phyloP scores from a whole-genome alignment of 1,140 invertebrate genomes.

The Megalopta genalis region DNA sequence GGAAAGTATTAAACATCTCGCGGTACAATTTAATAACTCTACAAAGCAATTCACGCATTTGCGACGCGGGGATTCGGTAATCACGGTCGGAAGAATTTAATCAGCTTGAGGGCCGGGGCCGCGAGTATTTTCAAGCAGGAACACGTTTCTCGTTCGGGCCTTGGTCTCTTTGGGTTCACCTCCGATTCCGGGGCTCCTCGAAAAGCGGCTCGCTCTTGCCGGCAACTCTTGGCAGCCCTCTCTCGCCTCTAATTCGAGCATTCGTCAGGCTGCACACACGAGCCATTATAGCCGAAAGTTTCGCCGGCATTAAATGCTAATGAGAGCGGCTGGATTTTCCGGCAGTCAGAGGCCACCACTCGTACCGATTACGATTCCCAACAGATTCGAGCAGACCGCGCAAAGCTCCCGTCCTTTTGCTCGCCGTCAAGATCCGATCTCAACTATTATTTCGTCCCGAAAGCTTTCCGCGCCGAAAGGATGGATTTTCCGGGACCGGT shows the following conservation, averaged over 20 bases:
- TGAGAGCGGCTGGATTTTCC: slow-evolving; percentile 70
- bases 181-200: slow-evolving; percentile 43
- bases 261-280: slow-evolving; percentile 67
- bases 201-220: slow-evolving; percentile 43
- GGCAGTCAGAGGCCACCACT: slow-evolving; percentile 62
- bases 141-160: slow-evolving; percentile 40
- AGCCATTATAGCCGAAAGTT: slow-evolving; percentile 66
- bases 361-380: slow-evolving; percentile 69
- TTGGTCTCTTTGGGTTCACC: slow-evolving; percentile 36
- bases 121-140: slow-evolving; percentile 54
- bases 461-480: slow-evolving; percentile 38
- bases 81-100: slow-evolving; percentile 64
- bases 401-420: slow-evolving; percentile 27
- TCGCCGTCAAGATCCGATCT: slow-evolving; percentile 44
- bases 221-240: slow-evolving; percentile 45
- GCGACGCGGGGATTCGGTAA: slow-evolving; percentile 37
- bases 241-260: slow-evolving; percentile 65
- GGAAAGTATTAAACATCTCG: too few relatives aligned
- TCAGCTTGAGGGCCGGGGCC: slow-evolving; percentile 49
- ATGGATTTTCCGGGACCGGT: slow-evolving; percentile 41
- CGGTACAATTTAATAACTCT: slow-evolving; percentile 26
- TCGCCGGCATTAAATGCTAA: slow-evolving; percentile 72
- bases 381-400: slow-evolving; percentile 51
- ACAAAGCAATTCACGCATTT: slow-evolving; percentile 28
- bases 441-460: slow-evolving; percentile 66